Evolutionary conservation across 2,113 vertebrate species (phyloP).

Genomic region (Triplophysa siluroides): DNA sequence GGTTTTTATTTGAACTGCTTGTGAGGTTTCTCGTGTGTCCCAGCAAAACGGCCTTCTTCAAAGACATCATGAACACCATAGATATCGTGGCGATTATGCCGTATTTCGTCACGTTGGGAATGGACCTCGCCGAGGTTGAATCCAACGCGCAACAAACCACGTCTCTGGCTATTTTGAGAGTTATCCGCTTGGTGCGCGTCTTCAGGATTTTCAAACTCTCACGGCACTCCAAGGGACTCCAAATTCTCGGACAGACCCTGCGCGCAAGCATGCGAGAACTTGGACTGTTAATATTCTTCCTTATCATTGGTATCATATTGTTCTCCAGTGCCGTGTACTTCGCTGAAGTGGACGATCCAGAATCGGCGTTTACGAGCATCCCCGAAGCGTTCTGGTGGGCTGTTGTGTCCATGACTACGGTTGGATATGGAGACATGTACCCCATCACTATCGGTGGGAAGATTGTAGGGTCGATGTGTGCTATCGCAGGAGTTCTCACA

Average conservation of each 20-base stretch:
- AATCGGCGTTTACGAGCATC: constrained; percentile 87
- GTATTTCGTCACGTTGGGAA: constrained; percentile 88
- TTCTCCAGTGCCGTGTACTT: constrained; percentile 96
- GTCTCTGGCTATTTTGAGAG: constrained; percentile 89
- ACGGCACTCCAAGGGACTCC: constrained; percentile 91
- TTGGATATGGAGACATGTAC: constrained; percentile 95
- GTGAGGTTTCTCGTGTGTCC: constrained; percentile 89
- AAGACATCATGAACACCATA: constrained; percentile 91
- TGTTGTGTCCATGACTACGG: constrained; percentile 95
- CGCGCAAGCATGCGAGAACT: constrained; percentile 91
- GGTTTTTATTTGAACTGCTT: constrained; percentile 91
- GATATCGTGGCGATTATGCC: constrained; percentile 89
- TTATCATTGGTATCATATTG: constrained; percentile 89
- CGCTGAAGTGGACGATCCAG: constrained; percentile 88
- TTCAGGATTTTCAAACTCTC: constrained; percentile 97
- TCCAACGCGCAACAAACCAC: constrained; percentile 87
- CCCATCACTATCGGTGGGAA: constrained; percentile 92
- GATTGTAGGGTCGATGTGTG: constrained; percentile 92
- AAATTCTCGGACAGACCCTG: constrained; percentile 91
- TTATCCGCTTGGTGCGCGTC: constrained; percentile 89
- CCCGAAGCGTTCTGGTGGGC: constrained; percentile 98
- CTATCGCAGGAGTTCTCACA: constrained; percentile 91
- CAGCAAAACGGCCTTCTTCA: constrained; percentile 87
- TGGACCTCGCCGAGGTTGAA: constrained; percentile 84
- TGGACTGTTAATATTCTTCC: constrained; percentile 92